Percentiles rank a stretch among this genome's conserved stretches.
These are phyloP conservation scores for Hermodice carunculata DNA, from an alignment of 2,888 invertebrate species.

Conservation along the genomic window DNA sequence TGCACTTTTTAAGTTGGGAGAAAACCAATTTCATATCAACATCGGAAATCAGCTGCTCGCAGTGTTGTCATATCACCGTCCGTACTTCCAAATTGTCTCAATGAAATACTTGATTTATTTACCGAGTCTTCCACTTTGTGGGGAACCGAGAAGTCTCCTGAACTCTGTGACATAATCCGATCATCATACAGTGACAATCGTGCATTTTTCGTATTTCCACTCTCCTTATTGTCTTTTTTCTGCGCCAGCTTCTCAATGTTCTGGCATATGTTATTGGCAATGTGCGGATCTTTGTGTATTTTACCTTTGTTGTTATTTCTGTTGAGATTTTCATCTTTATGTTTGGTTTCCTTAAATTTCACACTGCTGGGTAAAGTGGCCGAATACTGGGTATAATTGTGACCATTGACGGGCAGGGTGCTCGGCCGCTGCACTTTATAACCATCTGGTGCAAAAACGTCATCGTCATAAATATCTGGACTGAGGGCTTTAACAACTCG, in stretches of 20 bases:
- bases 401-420: slow-evolving; percentile 3
- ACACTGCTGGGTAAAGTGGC: neutral
- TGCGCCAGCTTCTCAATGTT: no score
- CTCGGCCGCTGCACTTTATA: neutral
- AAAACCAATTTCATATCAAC: no score
- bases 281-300: neutral
- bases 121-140: neutral
- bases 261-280: neutral
- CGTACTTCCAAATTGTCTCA: slow-evolving; percentile 10
- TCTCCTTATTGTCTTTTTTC: no score
- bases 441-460: no score
- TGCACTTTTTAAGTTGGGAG: no score
- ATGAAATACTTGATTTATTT: slow-evolving; percentile 13
- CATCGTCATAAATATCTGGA: slow-evolving; percentile 3
- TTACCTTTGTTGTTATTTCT: no score
- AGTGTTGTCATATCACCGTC: neutral
- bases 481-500: neutral
- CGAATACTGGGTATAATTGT: slow-evolving; percentile 15
- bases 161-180: slow-evolving; percentile 79
- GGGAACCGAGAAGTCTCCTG: neutral
- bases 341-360: no score
- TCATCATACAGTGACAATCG: slow-evolving; percentile 90
- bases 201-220: slow-evolving; percentile 43
- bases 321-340: no score
- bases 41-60: slow-evolving; percentile 6